Conservation (phyloP, 2,113 vertebrate genomes). For the Patagioenas fasciata region DNA sequence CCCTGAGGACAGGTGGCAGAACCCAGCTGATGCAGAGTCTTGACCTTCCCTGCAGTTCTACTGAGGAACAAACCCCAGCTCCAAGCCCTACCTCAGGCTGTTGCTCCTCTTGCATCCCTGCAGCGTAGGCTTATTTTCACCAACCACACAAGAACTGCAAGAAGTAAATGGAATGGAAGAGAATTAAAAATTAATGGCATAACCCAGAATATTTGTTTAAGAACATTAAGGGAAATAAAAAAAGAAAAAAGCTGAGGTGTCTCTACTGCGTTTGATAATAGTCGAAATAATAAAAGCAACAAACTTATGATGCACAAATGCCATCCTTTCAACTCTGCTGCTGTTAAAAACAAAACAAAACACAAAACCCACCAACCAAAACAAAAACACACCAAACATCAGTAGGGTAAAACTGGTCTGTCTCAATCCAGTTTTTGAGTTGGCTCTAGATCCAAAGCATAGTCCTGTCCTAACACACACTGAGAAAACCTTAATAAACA, state of each 20-base stretch:
- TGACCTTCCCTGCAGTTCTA: neutral
- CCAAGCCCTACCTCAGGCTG: slow-evolving; percentile 65
- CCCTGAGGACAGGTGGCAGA: neutral
- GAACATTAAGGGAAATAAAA: neutral
- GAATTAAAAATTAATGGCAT: neutral
- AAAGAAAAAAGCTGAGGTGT: neutral
- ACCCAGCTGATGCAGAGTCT: neutral
- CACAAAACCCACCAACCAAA: neutral
- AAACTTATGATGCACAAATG: neutral
- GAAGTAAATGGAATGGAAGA: neutral
- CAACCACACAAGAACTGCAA: slow-evolving; percentile 37
- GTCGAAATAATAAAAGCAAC: neutral
- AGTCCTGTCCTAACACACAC: neutral
- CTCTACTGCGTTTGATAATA: neutral
- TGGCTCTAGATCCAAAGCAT: neutral
- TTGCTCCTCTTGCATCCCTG: slow-evolving; percentile 65
- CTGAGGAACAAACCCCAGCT: neutral
- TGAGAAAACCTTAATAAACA: neutral
- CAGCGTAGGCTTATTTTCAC: neutral
- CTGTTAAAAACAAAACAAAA: neutral
- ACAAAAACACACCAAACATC: neutral
- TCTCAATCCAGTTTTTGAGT: neutral
- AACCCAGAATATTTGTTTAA: neutral
- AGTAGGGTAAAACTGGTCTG: neutral
- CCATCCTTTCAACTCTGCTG: neutral